These are phyloP conservation scores for Apodemus sylvaticus DNA, from an alignment of 2,113 vertebrate species.

Conservation along the genomic window DNA sequence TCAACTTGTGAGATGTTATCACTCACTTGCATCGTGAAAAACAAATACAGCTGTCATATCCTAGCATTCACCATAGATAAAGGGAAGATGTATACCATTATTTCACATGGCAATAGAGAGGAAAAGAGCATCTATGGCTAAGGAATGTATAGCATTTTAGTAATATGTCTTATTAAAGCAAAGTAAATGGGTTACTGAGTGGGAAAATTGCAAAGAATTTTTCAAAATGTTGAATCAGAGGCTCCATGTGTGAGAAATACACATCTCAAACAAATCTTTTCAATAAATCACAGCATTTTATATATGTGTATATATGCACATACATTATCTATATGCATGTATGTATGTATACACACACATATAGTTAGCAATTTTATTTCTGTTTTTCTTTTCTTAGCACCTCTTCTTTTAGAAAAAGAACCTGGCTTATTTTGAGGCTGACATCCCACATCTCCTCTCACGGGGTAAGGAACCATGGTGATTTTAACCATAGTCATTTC, in stretches of 20 bases:
- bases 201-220: constrained; percentile 77
- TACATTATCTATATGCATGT: not conserved
- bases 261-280: constrained; percentile 72
- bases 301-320: not conserved
- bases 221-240: constrained; percentile 79
- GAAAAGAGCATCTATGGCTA: constrained; percentile 68
- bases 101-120: constrained; percentile 75
- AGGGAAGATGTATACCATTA: constrained; percentile 83
- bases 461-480: not conserved
- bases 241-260: constrained; percentile 63
- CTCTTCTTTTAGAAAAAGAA: constrained; percentile 11
- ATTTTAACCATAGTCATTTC: not conserved
- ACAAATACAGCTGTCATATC: constrained; percentile 83
- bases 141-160: constrained; percentile 61
- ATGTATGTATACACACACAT: not conserved
- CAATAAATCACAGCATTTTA: constrained; percentile 30
- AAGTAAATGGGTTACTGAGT: constrained; percentile 68
- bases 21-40: constrained; percentile 82
- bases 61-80: constrained; percentile 82
- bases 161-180: constrained; percentile 77
- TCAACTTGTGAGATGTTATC: constrained; percentile 79
- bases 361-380: not conserved
- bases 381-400: not conserved
- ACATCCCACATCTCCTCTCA: not conserved
- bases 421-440: not conserved